phyloP scores from a whole-genome alignment of 1,140 invertebrate genomes.

The Physella acuta region DNA sequence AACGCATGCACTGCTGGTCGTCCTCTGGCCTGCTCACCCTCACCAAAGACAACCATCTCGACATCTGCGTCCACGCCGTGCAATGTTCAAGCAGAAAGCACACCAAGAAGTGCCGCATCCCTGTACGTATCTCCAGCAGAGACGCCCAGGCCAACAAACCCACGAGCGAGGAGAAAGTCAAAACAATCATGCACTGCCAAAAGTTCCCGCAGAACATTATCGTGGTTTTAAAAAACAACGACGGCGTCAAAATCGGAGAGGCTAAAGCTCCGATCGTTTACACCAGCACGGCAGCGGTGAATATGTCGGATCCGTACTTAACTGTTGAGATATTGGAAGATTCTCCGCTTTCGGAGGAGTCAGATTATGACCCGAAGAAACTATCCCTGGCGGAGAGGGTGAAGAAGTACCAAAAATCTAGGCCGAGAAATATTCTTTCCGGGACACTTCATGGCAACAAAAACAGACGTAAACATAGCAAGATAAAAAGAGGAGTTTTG shows the following conservation, averaged over 20 bases:
- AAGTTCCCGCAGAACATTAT: neutral
- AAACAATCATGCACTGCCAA: neutral
- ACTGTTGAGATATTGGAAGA: too few relatives aligned
- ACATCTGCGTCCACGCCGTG: too few relatives aligned
- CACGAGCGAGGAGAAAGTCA: too few relatives aligned
- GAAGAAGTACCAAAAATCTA: neutral
- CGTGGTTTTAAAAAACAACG: neutral
- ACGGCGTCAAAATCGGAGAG: neutral
- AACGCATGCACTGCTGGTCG: neutral
- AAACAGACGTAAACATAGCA: too few relatives aligned
- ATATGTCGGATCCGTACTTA: neutral
- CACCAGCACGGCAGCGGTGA: neutral
- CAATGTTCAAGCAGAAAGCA: too few relatives aligned
- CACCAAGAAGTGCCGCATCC: too few relatives aligned
- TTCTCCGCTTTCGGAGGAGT: neutral
- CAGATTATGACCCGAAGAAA: neutral
- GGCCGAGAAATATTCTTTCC: neutral
- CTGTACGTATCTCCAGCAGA: too few relatives aligned
- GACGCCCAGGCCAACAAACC: too few relatives aligned
- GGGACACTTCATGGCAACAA: neutral
- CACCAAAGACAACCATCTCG: too few relatives aligned
- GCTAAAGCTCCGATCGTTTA: neutral
- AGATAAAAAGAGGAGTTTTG: too few relatives aligned
- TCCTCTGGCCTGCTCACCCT: neutral
- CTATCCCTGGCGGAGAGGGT: neutral